Evolutionary conservation across 1,140 invertebrate species (phyloP), one percentile per base, ranked within the genome.

Genomic region (Drosophila willistoni): DNA sequence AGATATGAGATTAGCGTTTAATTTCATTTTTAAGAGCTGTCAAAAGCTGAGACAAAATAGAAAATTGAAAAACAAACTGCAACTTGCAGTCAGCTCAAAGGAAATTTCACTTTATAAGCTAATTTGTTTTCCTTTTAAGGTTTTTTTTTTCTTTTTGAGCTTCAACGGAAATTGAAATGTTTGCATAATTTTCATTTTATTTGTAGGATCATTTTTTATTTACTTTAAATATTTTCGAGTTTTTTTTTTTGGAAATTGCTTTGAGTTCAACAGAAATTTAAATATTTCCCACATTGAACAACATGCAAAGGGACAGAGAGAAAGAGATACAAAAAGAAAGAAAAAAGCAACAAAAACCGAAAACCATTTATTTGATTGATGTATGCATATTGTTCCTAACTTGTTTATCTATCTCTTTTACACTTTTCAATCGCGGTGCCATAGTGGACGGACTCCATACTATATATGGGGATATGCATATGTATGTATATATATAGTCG

Each of bases 361-460:
- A 74, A 59, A 19, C 54, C 66, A 77, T 77, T 77, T 64, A 67
- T 64, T 77, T 77, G 73, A 77, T 77, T 77, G 66, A 77, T 77
- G 67, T 70, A 77, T 77, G 73, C 67, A 70, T 77, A 60, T 70
- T 42, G 60, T 61, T 76, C 17, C 33, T 36, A 59, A 59, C 34
- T 59, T 36, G 44, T 51, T 77, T 77, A 77, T 77, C 73, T 62
- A 67, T 77, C 73, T 77, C 73, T 61, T 77, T 77, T 77, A 77
- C 73, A 77, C 73, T 77, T 77, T 77, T 73, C 61, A 73, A 71
- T 64, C 73, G 41, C 73, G 17, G 7, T 22, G 44, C 44, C 44
- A 47, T 57, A 29, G 29, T 29, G 29, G 29, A 29, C 29, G 33
- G 33, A 10, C 55, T 3, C 51, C 36, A 39, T 39, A 17, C 44